Evolutionary conservation across 1,140 invertebrate species (phyloP), one percentile per base, ranked within the genome.

Genomic region (Hormaphis cornu): DNA sequence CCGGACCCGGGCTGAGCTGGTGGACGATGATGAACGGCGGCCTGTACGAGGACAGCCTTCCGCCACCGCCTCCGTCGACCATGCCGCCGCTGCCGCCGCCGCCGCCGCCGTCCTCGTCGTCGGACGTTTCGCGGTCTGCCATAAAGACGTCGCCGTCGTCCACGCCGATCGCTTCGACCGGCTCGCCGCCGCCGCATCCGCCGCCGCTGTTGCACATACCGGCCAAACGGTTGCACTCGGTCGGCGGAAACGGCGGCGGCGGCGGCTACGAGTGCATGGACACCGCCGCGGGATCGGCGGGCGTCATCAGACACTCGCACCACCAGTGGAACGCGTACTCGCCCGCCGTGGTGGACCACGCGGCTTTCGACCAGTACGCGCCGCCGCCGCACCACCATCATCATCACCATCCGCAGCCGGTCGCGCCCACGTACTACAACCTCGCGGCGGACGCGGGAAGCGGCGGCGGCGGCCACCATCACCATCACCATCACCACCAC

Each of bases 1-100:
- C 85, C 83, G 86, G 84, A 84, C 81, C 86, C 86, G 86, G 86
- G 84, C 84, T 87, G 82, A 84, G 84, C 81, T 87, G 86, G 87
- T 88, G 87, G 84, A 82, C 81, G 76, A 89, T 89, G 87, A 89
- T 89, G 87, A 89, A 89, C 85, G 86, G 85, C 70, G 76, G 82
- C 73, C 78, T 84, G 56, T 88, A 89, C 83, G 87, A 88, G 78
- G 86, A 89, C 79, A 84, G 84, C 79, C 86, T 85, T 76, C 85
- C 86, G 75, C 82, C 83, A 53, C 79, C 82, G 74, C 86, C 85
- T 75, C 85, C 86, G 74, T 82, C 83, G 54, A 78, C 82, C 74
- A 82, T 80, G 58, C 80, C 52, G 73, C 76, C 71, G 75, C 79
- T 59, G 76, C 77, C 71, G 18, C 73, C 44, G 70, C 24, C 26